Evolutionary conservation across 2,113 vertebrate genomes (phyloP), one percentile per base, ranked within the genome.

Genomic region (Tinamus guttatus): DNA sequence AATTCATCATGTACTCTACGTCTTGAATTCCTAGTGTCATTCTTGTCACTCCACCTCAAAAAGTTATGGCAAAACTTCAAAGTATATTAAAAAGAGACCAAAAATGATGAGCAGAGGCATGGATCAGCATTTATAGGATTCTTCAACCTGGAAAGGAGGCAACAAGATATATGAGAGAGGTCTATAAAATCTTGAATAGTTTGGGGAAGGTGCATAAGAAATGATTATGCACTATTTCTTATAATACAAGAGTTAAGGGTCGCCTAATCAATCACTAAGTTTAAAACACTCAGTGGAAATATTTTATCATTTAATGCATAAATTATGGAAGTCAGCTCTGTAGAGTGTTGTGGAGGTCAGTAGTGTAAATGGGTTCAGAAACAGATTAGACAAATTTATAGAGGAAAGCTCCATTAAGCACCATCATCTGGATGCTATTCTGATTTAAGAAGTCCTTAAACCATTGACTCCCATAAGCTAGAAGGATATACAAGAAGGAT

Each of bases 311-410:
- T 59, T 93, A 81, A 85, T 67, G 51, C 30, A 89, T 85, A 87
- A 93, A 91, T 93, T 81, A 89, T 38, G 15, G 62, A 75, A 78
- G 4, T 7, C 30, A 30, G n/a, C 54, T 51, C 56, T 63, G 13
- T 49, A 59, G 30, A 78, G 45, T 40, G 60, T 78, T 89, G 11
- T 45, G n/a, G 56, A 87, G 69, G 74, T 94, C 87, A 75, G n/a
- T 30, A 75, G 78, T 63, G 41, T 87, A 84, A 89, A 89, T 87
- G 81, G 56, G 51, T 43, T 94, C 85, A 87, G 74, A 89, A 95
- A 85, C 1, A 70, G 69, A 91, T 75, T 59, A 78, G 51, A 52
- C 8, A 89, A 63, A 85, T 87, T 81, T 93, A 81, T 41, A 47
- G 43, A 84, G 49, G 64, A 83, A 65, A 91, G 17, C 16, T 90